Evolutionary conservation across 1,140 invertebrate genomes (phyloP).

Genomic region (Hycleus phaleratus): DNA sequence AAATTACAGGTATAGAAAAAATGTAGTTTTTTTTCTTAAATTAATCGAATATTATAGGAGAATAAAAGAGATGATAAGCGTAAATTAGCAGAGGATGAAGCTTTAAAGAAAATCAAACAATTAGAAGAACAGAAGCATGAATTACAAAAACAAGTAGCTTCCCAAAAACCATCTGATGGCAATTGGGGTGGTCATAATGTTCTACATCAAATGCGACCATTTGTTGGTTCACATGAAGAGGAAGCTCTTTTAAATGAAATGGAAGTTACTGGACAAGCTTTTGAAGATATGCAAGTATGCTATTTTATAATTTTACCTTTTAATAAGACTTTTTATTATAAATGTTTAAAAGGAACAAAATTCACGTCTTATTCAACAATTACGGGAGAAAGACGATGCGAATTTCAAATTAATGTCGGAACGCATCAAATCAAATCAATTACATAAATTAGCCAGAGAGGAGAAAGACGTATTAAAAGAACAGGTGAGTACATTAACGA

Average conservation of each 20-base stretch:
- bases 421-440: conserved; percentile 92
- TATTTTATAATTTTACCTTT: background rate
- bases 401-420: conserved; percentile 99
- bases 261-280: conserved; percentile 98
- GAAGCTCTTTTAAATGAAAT: conserved; percentile 96
- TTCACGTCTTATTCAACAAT: conserved; percentile 88
- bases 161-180: conserved; percentile 72
- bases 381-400: conserved; percentile 96
- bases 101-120: conserved; percentile 88
- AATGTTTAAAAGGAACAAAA: conserved; percentile 70
- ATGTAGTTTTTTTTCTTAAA: conserved; percentile 4
- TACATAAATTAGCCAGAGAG: conserved; percentile 89
- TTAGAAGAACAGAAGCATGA: conserved; percentile 85
- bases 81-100: conserved; percentile 92
- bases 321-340: background rate
- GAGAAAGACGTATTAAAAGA: conserved; percentile 88
- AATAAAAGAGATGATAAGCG: conserved; percentile 86
- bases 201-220: conserved; percentile 47
- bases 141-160: conserved; percentile 72
- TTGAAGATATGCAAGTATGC: conserved; percentile 89
- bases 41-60: conserved; percentile 50
- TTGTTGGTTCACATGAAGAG: conserved; percentile 75
- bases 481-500: conserved; percentile 54
- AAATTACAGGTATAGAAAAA: conserved; percentile 59
- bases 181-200: conserved; percentile 44